Conservation (phyloP, 2,113 vertebrate species). For the Myodes glareolus region DNA sequence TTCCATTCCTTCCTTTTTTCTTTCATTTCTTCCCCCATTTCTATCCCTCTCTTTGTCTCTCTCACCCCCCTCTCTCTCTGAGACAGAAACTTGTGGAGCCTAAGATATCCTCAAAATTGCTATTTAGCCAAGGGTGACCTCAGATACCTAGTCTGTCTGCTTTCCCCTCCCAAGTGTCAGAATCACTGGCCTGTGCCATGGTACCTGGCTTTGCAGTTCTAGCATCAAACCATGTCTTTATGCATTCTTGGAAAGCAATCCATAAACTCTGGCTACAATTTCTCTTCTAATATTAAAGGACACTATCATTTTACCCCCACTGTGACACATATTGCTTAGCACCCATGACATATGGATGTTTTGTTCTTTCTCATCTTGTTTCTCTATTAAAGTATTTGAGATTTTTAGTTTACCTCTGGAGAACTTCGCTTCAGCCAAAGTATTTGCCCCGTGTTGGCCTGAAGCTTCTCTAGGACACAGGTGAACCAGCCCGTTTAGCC, state of each 20-base stretch:
- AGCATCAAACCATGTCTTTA: neutral
- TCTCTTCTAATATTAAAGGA: neutral
- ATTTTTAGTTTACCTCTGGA: neutral
- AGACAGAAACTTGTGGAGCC: too few species aligned
- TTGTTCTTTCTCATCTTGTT: neutral
- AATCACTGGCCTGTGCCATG: neutral
- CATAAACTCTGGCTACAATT: neutral
- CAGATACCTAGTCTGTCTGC: neutral
- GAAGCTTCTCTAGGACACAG: neutral
- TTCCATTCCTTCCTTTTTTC: neutral
- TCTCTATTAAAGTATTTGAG: neutral
- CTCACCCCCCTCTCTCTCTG: neutral
- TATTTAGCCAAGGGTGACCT: neutral
- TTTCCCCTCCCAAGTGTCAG: neutral
- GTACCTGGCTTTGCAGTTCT: neutral
- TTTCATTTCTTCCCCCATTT: neutral
- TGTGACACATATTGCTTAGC: fast-evolving
- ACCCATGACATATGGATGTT: neutral
- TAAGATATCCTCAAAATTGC: too few species aligned
- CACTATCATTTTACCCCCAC: neutral
- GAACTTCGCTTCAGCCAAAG: neutral
- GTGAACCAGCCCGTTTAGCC: too few species aligned
- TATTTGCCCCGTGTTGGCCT: neutral
- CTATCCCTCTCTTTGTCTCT: neutral
- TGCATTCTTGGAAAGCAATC: neutral